Percentiles rank a stretch among this genome's conserved stretches.
These are phyloP conservation scores for Alcedo quadribrachys DNA, from an alignment of 2,797 vertebrate genomes.

Conservation along the genomic window DNA sequence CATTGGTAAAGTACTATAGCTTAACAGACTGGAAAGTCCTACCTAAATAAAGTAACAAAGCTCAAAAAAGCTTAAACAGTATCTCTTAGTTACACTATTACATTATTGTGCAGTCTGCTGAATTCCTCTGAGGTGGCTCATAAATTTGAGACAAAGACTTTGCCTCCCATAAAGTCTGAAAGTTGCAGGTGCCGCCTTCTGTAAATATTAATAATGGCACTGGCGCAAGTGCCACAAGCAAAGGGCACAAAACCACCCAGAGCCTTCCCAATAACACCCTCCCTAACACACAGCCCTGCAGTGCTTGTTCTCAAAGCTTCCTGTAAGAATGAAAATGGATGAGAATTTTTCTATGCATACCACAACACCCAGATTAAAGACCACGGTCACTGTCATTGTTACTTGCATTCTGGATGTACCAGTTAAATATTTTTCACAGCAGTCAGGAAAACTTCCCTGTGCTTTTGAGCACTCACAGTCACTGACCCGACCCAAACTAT, in stretches of 20 bases:
- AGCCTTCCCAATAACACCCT: background rate
- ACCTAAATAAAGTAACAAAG: background rate
- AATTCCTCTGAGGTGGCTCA: constrained; percentile 36
- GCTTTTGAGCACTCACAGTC: background rate
- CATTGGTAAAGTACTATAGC: background rate
- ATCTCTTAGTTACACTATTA: background rate
- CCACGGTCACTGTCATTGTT: background rate
- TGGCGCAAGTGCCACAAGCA: background rate
- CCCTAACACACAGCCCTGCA: background rate
- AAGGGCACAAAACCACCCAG: background rate
- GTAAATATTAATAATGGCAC: constrained; percentile 61
- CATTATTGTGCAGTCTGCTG: background rate
- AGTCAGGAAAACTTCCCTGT: background rate
- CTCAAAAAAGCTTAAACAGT: background rate
- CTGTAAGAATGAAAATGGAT: background rate
- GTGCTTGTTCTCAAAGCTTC: background rate
- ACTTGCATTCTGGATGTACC: background rate
- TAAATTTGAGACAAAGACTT: constrained; percentile 56
- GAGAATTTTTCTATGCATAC: background rate
- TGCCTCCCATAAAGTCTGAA: constrained; percentile 51
- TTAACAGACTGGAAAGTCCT: background rate
- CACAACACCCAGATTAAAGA: background rate
- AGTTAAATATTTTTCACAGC: background rate
- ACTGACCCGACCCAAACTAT: background rate
- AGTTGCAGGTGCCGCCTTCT: constrained; percentile 36